Base-by-base conservation (phyloP, 1,140 invertebrate species). In the Anthonomus grandis region DNA sequence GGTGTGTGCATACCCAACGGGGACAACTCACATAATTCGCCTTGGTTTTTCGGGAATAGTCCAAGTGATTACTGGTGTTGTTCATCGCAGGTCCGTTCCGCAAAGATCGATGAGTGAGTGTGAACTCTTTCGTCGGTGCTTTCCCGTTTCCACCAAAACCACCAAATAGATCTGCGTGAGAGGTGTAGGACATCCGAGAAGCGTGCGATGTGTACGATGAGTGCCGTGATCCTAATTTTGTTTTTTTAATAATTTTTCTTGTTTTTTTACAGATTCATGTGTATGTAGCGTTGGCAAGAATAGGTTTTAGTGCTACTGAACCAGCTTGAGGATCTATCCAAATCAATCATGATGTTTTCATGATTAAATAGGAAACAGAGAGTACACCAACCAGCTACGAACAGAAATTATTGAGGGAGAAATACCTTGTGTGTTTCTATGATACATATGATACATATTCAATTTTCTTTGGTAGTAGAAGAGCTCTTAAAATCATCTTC, bases 121-220 rank as follows among this genome's bases (percentile, higher is more conserved):
- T 85, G 63, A 86, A 87, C 72, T 95, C 90, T 74, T 94, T 94
- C 39, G 91, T 94, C 13, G 31, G 21, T 24, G 77, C 74, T 77
- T 76, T 84, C 63, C 80, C 81, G 67, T 83, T 82, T 57, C 80
- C 81, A 12, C 77, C 79, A 61, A 86, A 80, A 60, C 87, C 84
- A 55, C 85, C 85, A 45, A 93, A 79, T 39, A 95, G 78, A 75
- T 95, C 93, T 12, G 88, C 91, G 75, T 95, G 93, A 18, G 92
- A 95, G 34, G 91, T 95, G 76, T 95, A 95, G 19, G 92, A 95
- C 59, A 94, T 80, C 63, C 91, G 81, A 22, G 91, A 94, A 36
- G 90, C 89, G 72, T 96, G 93, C 38, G 93, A 95, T 46, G 92
- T 95, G 75, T 95, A 96, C 52, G 91, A 95, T 48, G 91, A 93